phyloP scores from a whole-genome alignment of 2,888 invertebrate genomes.

The Ormyrus thymus region DNA sequence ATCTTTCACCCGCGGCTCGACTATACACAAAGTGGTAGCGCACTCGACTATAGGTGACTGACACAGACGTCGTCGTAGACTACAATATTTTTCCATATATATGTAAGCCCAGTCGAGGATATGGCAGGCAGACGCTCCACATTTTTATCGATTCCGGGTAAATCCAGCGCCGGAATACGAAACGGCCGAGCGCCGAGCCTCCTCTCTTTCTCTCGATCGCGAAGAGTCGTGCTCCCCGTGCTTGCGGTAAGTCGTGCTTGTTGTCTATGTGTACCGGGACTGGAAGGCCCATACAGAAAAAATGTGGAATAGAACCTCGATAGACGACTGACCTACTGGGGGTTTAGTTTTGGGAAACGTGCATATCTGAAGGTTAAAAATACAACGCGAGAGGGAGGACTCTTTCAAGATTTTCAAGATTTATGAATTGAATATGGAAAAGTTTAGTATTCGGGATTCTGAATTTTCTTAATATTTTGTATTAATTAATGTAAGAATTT shows the following conservation, averaged over 20 bases:
- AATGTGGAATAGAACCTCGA: conserved; percentile 16
- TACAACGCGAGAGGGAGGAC: no score
- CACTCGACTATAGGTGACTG: conserved; percentile 26
- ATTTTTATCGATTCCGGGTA: conserved; percentile 72
- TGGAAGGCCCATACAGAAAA: conserved; percentile 12
- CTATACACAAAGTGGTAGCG: background rate
- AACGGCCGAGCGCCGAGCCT: conserved; percentile 52
- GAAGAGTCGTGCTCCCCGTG: background rate
- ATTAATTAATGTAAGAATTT: no score
- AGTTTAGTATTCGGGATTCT: no score
- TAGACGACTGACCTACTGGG: background rate
- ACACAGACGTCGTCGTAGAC: conserved; percentile 21
- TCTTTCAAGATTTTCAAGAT: no score
- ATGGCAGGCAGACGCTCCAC: conserved; percentile 62
- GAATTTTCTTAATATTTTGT: no score
- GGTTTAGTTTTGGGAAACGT: no score
- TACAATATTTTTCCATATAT: conserved; percentile 34
- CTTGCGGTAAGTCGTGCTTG: conserved; percentile 1
- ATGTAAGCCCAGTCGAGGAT: conserved; percentile 59
- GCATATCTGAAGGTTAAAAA: no score
- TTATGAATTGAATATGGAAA: no score
- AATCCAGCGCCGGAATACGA: conserved; percentile 65
- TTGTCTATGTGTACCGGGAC: background rate
- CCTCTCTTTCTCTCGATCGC: conserved; percentile 4
- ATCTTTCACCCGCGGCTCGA: background rate